These are phyloP conservation scores for Eretmochelys imbricata DNA, from an alignment of 2,113 vertebrate species.

Conservation along the genomic window DNA sequence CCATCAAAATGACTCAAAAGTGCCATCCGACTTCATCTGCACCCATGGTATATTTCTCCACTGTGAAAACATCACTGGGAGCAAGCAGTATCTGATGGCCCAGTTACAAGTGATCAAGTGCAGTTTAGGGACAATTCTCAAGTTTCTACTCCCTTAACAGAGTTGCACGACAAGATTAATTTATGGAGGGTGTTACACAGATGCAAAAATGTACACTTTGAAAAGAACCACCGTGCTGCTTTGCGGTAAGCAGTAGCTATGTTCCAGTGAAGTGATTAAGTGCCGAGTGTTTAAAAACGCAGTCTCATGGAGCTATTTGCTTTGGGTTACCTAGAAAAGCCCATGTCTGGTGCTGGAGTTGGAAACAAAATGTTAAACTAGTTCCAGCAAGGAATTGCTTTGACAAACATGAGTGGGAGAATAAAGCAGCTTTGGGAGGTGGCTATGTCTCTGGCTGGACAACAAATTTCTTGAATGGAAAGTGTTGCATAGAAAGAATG, in stretches of 20 bases:
- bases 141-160: slow-evolving; percentile 40
- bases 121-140: slow-evolving; percentile 26
- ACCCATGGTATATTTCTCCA: background rate
- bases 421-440: slow-evolving; percentile 62
- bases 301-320: slow-evolving; percentile 70
- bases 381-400: slow-evolving; percentile 72
- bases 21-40: background rate
- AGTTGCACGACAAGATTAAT: slow-evolving; percentile 66
- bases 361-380: slow-evolving; percentile 47
- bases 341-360: slow-evolving; percentile 60
- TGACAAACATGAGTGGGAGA: slow-evolving; percentile 63
- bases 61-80: background rate
- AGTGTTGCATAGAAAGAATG: slow-evolving; percentile 61
- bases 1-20: background rate
- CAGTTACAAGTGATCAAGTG: background rate
- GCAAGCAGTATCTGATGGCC: background rate
- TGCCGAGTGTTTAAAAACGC: slow-evolving; percentile 62
- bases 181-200: slow-evolving; percentile 71
- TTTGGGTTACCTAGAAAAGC: slow-evolving; percentile 66
- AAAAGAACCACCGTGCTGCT: slow-evolving; percentile 70
- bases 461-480: slow-evolving; percentile 68
- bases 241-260: slow-evolving; percentile 67
- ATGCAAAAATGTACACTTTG: slow-evolving; percentile 64
- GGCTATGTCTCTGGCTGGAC: slow-evolving; percentile 62
- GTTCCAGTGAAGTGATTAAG: slow-evolving; percentile 67